Base-by-base conservation (phyloP, 2,113 vertebrate genomes). In the Actenoides lindsayi region DNA sequence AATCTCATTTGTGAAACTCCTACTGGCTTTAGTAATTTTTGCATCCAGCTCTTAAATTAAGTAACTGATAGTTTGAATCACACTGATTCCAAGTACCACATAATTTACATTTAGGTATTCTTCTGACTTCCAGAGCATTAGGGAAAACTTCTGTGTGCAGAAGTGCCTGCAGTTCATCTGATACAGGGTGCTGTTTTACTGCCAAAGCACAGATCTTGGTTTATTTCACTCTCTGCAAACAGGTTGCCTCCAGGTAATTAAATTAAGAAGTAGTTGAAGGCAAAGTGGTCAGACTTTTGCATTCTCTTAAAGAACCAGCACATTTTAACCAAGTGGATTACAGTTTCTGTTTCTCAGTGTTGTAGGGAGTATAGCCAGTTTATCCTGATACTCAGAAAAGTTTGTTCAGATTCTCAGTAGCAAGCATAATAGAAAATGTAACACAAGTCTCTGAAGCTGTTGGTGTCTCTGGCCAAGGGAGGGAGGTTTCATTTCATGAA, bases 21-120 rank as follows among this genome's bases (percentile, higher is more conserved):
- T 64, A 75, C 21, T 82, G 77, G 77, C 31, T 78, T 95, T 84
- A 78, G 74, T 37, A 1, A 62, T 62, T 85, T 90, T 90, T 39
- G 1, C 18, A 93, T 80, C 7, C 28, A 73, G 16, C 27, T 95
- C 11, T 76, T 90, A 39, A 87, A 46, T 54, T 84, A 82, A 81
- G 21, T 57, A 93, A 85, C 79, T 90, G 92, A 92, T 93, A 86
- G 94, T 94, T 81, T 64, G 39, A 83, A 83, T 83, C 54, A 65
- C 33, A 73, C 5, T 87, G 35, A 35, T 71, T 87, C 33, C 76
- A 78, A 87, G 51, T 65, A 60, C 20, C 31, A 53, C 2, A 2
- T 75, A 89, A 85, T 83, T 95, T 92, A 53, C 83, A 21, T 57
- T 88, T 92, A 57, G 53, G 14, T 76, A 76, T 94, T 95, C 35